A percentile compares a stretch with the other conserved stretches of the same genome.
Evolutionary conservation across 2,888 invertebrate genomes (phyloP).

Genomic region (Gerosis bhagava): DNA sequence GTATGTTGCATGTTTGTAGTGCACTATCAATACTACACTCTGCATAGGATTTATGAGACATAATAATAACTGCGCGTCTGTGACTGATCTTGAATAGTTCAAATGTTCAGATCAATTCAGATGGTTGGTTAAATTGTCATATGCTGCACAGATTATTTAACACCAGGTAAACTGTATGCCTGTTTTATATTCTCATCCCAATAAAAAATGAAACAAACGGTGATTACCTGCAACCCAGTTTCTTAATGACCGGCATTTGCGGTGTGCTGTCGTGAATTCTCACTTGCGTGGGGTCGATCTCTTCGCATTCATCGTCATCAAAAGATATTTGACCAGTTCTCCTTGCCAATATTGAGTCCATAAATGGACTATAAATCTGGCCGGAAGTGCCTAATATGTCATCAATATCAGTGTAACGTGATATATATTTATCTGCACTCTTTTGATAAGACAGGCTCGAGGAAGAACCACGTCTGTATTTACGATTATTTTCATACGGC

Average conservation of each 20-base stretch:
- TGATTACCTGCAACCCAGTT: constrained; percentile 81
- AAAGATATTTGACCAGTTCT: constrained; percentile 63
- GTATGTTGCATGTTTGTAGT: too few relatives aligned
- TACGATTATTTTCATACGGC: constrained; percentile 87
- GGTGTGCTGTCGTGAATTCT: constrained; percentile 91
- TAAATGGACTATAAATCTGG: constrained; percentile 84
- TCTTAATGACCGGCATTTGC: constrained; percentile 86
- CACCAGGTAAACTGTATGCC: too few relatives aligned
- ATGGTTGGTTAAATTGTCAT: too few relatives aligned
- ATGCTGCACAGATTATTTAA: too few relatives aligned
- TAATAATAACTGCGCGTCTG: too few relatives aligned
- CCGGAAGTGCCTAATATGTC: constrained; percentile 89
- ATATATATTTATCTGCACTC: constrained; percentile 85
- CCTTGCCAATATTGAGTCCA: constrained; percentile 78
- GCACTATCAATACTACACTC: too few relatives aligned
- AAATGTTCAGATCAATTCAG: too few relatives aligned
- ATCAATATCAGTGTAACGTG: constrained; percentile 93
- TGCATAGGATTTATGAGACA: too few relatives aligned
- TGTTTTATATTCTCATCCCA: too few relatives aligned
- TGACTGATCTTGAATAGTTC: too few relatives aligned
- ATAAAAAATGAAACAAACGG: constrained; percentile 10
- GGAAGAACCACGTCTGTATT: constrained; percentile 45
- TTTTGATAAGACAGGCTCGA: constrained; percentile 52
- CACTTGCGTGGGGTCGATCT: constrained; percentile 90
- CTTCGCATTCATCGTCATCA: constrained; percentile 83